These are phyloP conservation scores for Eudemis profundana DNA, from an alignment of 2,888 invertebrate genomes.

Conservation along the genomic window DNA sequence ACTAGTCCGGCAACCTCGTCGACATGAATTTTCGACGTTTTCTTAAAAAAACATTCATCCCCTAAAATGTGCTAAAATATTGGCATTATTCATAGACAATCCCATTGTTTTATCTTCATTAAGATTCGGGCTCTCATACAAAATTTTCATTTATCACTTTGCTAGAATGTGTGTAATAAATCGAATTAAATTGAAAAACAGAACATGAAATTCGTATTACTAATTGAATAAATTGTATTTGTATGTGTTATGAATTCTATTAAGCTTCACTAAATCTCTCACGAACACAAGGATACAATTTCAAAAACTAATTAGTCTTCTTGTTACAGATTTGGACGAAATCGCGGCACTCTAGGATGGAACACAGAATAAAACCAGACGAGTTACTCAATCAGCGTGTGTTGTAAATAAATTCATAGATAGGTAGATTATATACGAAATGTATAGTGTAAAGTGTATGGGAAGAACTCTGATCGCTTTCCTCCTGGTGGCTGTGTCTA, in stretches of 20 bases:
- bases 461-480: constrained; percentile 68
- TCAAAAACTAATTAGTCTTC: constrained; percentile 40
- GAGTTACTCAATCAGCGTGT: constrained; percentile 52
- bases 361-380: constrained; percentile 52
- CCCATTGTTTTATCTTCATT: too few species aligned
- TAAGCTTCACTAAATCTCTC: not conserved
- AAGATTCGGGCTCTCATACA: too few species aligned
- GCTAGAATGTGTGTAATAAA: too few species aligned
- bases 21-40: too few species aligned
- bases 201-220: too few species aligned
- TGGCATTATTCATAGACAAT: too few species aligned
- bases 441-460: constrained; percentile 68
- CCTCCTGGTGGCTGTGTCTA: constrained; percentile 66
- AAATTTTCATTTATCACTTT: too few species aligned
- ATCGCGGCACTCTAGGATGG: constrained; percentile 49
- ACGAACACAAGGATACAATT: constrained; percentile 15
- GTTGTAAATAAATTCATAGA: constrained; percentile 52
- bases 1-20: too few species aligned
- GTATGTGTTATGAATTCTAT: not conserved
- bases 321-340: constrained; percentile 74
- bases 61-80: too few species aligned
- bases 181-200: too few species aligned
- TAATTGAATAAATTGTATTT: not conserved
- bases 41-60: too few species aligned
- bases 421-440: constrained; percentile 71